A percentile compares a stretch with the other conserved stretches of the same genome.
Conservation (phyloP, 1,140 invertebrate genomes). For the Periplaneta americana region DNA sequence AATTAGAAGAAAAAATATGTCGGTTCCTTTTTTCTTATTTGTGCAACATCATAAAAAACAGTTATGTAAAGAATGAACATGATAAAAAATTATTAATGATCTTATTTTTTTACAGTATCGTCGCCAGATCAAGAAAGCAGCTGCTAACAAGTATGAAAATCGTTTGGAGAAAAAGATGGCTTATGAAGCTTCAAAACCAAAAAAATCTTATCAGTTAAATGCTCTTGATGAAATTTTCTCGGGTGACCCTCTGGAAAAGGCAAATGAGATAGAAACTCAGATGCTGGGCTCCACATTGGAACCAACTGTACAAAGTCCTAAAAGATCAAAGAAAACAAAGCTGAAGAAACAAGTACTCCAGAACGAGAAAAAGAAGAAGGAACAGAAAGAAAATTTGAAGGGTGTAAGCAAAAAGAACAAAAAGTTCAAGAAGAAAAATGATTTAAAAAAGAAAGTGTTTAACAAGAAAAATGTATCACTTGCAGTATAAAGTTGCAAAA, state of each 20-base stretch:
- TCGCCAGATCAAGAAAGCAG: slow-evolving; percentile 58
- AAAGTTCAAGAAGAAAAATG: not conserved
- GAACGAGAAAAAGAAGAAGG: not conserved
- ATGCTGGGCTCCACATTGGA: not conserved
- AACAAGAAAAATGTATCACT: not conserved
- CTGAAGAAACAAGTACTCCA: not conserved
- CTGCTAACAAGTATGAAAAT: slow-evolving; percentile 71
- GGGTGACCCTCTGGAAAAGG: slow-evolving; percentile 34
- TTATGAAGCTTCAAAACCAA: slow-evolving; percentile 62
- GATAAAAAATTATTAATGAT: not conserved
- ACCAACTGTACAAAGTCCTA: not conserved
- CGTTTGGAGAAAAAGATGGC: slow-evolving; percentile 71
- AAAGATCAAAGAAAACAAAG: not conserved
- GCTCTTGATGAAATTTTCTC: slow-evolving; percentile 60
- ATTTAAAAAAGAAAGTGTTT: not conserved
- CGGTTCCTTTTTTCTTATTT: too few relatives aligned
- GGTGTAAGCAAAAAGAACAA: not conserved
- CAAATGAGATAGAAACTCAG: not conserved
- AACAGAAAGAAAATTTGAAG: not conserved
- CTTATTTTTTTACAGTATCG: slow-evolving; percentile 48
- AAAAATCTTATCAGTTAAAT: slow-evolving; percentile 58
- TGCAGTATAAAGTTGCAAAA: not conserved
- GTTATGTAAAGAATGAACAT: too few relatives aligned
- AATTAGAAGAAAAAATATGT: too few relatives aligned
- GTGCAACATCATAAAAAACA: too few relatives aligned